phyloP scores from a whole-genome alignment of 1,140 invertebrate species.

The Cyclina sinensis region DNA sequence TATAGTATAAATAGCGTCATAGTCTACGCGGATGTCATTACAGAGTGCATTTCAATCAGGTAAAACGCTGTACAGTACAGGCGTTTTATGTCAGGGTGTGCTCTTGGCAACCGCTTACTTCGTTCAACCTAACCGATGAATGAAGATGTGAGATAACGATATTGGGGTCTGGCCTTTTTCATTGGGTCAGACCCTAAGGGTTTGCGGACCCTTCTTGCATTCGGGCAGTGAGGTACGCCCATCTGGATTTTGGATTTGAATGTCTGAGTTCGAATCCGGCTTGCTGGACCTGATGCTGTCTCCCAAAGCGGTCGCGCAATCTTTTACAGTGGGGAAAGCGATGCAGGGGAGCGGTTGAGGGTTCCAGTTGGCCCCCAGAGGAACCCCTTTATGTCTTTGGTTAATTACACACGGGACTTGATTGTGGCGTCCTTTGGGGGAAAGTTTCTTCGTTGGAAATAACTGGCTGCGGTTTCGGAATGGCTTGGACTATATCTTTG shows the following conservation, averaged over 20 bases:
- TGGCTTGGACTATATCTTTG: neutral
- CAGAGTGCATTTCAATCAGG: constrained; percentile 11
- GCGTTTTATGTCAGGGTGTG: constrained; percentile 30
- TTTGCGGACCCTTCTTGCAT: constrained; percentile 52
- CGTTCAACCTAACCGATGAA: constrained; percentile 28
- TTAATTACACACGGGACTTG: constrained; percentile 14
- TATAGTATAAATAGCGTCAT: too few relatives aligned
- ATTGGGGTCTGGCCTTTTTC: constrained; percentile 60
- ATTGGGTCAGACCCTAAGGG: constrained; percentile 60
- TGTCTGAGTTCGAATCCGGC: constrained; percentile 50
- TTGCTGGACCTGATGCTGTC: neutral
- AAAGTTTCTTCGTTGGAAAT: neutral
- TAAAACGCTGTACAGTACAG: constrained; percentile 25
- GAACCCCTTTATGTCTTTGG: constrained; percentile 43
- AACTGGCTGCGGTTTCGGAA: too few relatives aligned
- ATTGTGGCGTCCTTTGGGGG: constrained; percentile 36
- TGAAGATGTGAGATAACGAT: constrained; percentile 34
- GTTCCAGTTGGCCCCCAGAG: constrained; percentile 36
- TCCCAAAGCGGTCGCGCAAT: constrained; percentile 57
- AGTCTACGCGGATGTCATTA: too few relatives aligned
- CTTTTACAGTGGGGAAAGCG: constrained; percentile 36
- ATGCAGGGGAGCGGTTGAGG: constrained; percentile 43
- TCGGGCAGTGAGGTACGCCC: constrained; percentile 64
- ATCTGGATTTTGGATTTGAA: constrained; percentile 24
- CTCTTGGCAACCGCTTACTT: constrained; percentile 60